Percentiles rank a stretch among this genome's conserved stretches.
Evolutionary conservation across 2,113 vertebrate species (phyloP).

Genomic region (Solea solea): DNA sequence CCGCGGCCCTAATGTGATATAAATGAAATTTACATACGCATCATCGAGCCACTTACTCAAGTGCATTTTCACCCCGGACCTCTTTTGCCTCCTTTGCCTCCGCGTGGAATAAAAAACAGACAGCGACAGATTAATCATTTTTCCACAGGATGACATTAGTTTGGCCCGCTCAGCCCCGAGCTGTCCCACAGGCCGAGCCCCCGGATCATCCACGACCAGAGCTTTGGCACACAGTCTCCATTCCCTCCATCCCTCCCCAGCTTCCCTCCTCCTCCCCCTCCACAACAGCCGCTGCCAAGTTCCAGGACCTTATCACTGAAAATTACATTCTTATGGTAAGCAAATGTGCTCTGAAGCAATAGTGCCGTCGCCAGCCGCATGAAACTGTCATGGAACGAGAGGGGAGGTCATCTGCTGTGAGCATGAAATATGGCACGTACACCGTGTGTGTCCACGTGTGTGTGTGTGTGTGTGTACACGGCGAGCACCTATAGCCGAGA

Average conservation of each 20-base stretch:
- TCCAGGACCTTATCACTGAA: conserved; percentile 80
- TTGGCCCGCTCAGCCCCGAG: conserved; percentile 80
- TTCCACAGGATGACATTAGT: conserved; percentile 80
- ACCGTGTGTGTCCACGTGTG: conserved; percentile 4
- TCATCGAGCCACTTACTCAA: conserved; percentile 68
- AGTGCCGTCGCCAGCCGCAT: conserved; percentile 72
- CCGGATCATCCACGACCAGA: conserved; percentile 78
- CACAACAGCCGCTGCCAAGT: conserved; percentile 72
- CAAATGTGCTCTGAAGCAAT: conserved; percentile 80
- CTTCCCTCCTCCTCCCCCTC: conserved; percentile 18
- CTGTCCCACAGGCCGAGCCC: conserved; percentile 78
- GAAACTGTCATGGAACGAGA: conserved; percentile 66
- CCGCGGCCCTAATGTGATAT: conserved; percentile 57
- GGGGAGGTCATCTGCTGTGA: conserved; percentile 70
- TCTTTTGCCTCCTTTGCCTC: conserved; percentile 53
- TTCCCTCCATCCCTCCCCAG: not conserved
- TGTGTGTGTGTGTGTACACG: conserved; percentile 10
- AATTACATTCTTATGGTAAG: conserved; percentile 84
- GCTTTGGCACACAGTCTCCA: conserved; percentile 76
- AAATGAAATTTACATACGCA: conserved; percentile 75
- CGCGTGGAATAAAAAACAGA: conserved; percentile 74
- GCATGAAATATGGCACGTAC: conserved; percentile 44
- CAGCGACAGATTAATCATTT: conserved; percentile 79
- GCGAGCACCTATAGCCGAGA: conserved; percentile 9
- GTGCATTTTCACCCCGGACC: conserved; percentile 46